Conservation (phyloP, 1,140 invertebrate genomes). For the Lutraria rhynchaena region DNA sequence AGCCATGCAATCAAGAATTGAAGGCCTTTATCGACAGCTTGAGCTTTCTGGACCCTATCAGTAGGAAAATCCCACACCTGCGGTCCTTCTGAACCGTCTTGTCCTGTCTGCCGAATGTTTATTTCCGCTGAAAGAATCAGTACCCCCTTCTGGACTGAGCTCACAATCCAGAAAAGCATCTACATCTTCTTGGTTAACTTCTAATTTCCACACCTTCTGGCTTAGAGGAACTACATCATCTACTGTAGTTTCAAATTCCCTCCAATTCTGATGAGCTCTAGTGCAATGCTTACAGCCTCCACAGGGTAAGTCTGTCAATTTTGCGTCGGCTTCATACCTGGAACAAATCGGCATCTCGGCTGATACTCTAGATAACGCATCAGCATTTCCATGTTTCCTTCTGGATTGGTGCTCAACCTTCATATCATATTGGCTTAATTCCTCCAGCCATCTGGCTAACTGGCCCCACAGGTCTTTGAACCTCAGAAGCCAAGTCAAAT, state of each 20-base stretch:
- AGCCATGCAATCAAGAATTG: not conserved
- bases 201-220: not conserved
- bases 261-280: not conserved
- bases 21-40: slow-evolving; percentile 5
- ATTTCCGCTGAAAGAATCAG: not conserved
- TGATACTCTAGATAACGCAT: slow-evolving; percentile 28
- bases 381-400: slow-evolving; percentile 41
- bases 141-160: not conserved
- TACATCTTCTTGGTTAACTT: not conserved
- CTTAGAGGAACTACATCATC: not conserved
- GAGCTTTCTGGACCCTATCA: not conserved
- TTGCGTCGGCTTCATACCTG: not conserved
- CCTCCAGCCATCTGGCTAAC: slow-evolving; percentile 37
- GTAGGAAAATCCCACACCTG: not conserved
- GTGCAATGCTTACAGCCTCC: slow-evolving; percentile 39
- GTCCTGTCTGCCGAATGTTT: not conserved
- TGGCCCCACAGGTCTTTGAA: slow-evolving; percentile 34
- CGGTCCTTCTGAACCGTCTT: not conserved
- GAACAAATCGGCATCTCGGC: not conserved
- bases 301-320: slow-evolving; percentile 12
- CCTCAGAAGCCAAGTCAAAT: slow-evolving; percentile 48
- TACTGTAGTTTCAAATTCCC: slow-evolving; percentile 1
- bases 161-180: not conserved
- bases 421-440: slow-evolving; percentile 33
- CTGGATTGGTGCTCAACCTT: slow-evolving; percentile 6